Evolutionary conservation across 2,888 invertebrate genomes (phyloP), one percentile per base, ranked within the genome.

Genomic region (Rugalucina vietnamica): DNA sequence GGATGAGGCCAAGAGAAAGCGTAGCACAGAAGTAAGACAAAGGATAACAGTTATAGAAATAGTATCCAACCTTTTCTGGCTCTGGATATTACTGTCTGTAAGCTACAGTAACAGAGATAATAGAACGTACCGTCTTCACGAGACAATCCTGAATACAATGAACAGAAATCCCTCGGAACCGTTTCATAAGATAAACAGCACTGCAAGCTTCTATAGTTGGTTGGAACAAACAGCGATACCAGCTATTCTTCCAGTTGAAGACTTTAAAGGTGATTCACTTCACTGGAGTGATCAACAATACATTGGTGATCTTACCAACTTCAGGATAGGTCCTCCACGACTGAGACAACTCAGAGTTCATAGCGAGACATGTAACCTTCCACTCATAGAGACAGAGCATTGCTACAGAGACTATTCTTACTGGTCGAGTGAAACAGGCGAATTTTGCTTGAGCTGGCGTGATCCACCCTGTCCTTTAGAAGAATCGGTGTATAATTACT

Each of bases 41-140:
- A 77, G 76, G 39, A 74, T 43, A 10, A 75, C 83, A 1, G 43
- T 87, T 0, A 79, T 74, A 39, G 81, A 87, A 71, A 50, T 85
- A 2, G 8, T 85, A 21, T 37, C 85, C 12, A 87, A 85, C 0
- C 12, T 83, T 29, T 39, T 90, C 49, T 90, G 88, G 76, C 81
- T 91, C 69, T 89, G 88, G 84, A 81, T 90, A 24, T 78, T 90
- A 29, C 88, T 88, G 78, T 84, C 85, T 10, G 81, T 91, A 60
- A 88, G 90, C 29, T 90, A 88, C 76, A 88, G 88, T 36, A 90
- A 90, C 79, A 76, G 90, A 39, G 90, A 91, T 75, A 74, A 82
- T 37, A 74, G 84, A 10, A 81, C 89, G 50, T 89, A 82, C 80
- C 57, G 65, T 29, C 54, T 90, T n/a, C 81, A 88, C 50, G 50